Conservation (phyloP, 2,888 invertebrate genomes). For the Exephanes ischioxanthus region DNA sequence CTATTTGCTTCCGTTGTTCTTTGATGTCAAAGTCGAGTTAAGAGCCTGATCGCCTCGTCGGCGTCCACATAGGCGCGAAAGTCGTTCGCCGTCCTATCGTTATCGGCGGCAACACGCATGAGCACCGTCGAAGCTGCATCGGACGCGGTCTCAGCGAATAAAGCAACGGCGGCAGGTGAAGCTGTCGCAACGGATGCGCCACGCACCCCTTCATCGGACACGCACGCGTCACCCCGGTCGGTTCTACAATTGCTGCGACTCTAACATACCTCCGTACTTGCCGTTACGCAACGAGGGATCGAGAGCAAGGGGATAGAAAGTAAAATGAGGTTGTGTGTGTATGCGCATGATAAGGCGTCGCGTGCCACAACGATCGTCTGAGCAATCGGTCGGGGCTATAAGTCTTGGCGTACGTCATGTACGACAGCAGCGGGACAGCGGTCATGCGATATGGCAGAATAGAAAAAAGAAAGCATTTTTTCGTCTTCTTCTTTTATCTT, state of each 20-base stretch:
- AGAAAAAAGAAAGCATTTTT: conserved; percentile 33
- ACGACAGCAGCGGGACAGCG: conserved; percentile 53
- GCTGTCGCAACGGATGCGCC: conserved; percentile 72
- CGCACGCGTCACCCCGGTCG: conserved; percentile 62
- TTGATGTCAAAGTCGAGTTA: conserved; percentile 39
- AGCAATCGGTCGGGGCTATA: conserved; percentile 69
- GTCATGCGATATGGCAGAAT: conserved; percentile 56
- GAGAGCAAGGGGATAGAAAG: conserved; percentile 29
- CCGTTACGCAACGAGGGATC: conserved; percentile 18
- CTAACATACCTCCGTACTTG: conserved; percentile 19
- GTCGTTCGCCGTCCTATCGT: conserved; percentile 31
- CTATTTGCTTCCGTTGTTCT: conserved; percentile 5
- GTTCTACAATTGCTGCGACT: not conserved
- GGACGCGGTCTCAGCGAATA: conserved; percentile 27
- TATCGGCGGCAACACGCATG: conserved; percentile 66
- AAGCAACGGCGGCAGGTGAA: conserved; percentile 70
- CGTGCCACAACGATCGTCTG: conserved; percentile 67
- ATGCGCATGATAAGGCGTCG: conserved; percentile 54
- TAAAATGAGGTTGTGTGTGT: conserved; percentile 12
- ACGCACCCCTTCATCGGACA: conserved; percentile 68
- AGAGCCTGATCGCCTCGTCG: conserved; percentile 31
- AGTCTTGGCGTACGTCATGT: conserved; percentile 63
- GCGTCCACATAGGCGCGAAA: conserved; percentile 18
- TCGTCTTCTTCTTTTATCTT: not conserved
- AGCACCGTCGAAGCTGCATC: conserved; percentile 32